Percentiles rank a stretch among this genome's conserved stretches.
These are phyloP conservation scores for Pseudotriccus pelzelni DNA, from an alignment of 2,797 vertebrate genomes.

Conservation along the genomic window DNA sequence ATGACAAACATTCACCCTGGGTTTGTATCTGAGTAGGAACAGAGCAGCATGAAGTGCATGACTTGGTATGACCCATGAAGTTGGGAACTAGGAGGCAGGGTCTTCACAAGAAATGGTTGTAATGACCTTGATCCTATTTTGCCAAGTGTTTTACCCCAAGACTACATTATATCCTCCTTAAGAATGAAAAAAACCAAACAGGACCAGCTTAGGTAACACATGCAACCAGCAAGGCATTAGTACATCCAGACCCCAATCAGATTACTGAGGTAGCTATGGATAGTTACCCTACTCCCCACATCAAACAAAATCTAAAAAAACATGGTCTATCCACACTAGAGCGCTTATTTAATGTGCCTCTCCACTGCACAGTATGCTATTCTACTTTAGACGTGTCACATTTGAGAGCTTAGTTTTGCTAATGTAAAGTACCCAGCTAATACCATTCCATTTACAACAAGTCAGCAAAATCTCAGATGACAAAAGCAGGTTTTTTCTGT, in stretches of 20 bases:
- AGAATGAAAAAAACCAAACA: neutral
- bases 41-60: neutral
- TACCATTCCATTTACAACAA: neutral
- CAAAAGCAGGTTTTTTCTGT: neutral
- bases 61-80: neutral
- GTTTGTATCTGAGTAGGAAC: neutral
- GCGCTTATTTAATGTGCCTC: neutral
- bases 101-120: neutral
- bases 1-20: neutral
- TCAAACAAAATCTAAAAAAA: neutral
- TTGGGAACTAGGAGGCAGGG: rapidly evolving
- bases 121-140: neutral
- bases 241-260: neutral
- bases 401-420: neutral
- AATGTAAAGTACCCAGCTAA: neutral
- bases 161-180: neutral
- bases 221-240: neutral
- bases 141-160: neutral
- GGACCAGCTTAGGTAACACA: neutral
- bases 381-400: neutral
- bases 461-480: neutral
- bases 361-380: neutral
- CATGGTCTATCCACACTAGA: neutral
- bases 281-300: neutral
- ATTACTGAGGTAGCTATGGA: neutral